phyloP scores from a whole-genome alignment of 2,888 invertebrate species.

The Mantis religiosa region DNA sequence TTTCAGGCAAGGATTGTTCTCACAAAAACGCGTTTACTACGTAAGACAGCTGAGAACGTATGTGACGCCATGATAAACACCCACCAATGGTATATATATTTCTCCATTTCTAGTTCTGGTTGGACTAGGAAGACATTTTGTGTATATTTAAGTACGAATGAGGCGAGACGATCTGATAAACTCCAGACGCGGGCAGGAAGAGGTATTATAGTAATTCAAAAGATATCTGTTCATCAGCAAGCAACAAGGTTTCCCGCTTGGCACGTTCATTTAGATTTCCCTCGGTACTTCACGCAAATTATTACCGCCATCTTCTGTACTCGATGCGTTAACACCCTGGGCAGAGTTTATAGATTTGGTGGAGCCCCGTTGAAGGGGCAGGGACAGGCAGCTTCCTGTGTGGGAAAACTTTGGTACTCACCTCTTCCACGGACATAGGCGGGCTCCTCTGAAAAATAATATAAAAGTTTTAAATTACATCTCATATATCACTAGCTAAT shows the following conservation, averaged over 20 bases:
- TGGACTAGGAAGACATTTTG: not conserved
- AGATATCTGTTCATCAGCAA: not conserved
- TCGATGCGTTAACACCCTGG: not conserved
- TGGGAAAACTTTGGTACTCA: not conserved
- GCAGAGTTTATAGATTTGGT: not conserved
- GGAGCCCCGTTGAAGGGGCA: not conserved
- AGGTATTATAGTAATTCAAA: not conserved
- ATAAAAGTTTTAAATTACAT: no score
- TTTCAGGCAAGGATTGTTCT: no score
- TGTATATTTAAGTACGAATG: not conserved
- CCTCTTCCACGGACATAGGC: no score
- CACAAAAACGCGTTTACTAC: not conserved
- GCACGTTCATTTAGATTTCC: not conserved
- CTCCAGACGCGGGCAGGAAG: not conserved
- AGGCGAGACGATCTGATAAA: not conserved
- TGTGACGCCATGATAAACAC: not conserved
- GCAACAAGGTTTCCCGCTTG: not conserved
- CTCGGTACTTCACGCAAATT: not conserved
- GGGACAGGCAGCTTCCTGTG: not conserved
- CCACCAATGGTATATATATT: not conserved
- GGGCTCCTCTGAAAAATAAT: no score
- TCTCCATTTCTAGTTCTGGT: not conserved
- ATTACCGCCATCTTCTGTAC: not conserved
- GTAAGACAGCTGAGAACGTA: not conserved
- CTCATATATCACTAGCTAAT: no score